These are phyloP conservation scores for Gorsachius goisagi DNA, from an alignment of 2,113 vertebrate genomes.

Conservation along the genomic window DNA sequence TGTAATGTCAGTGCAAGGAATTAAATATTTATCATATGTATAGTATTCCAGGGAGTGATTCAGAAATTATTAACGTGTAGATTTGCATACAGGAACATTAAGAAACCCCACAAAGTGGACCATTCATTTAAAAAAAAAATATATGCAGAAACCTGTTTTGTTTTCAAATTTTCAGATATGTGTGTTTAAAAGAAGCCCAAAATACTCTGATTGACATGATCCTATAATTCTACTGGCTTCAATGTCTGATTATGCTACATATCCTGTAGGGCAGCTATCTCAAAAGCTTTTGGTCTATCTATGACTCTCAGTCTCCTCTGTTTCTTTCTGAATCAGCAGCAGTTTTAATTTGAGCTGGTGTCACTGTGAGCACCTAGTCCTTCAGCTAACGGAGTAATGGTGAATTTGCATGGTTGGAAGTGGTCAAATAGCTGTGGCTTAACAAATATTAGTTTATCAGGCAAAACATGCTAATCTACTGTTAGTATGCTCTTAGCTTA, in stretches of 20 bases:
- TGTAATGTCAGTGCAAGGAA: background rate
- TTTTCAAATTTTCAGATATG: constrained; percentile 1
- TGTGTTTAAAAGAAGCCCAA: background rate
- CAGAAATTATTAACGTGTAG: background rate
- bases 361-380: background rate
- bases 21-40: constrained; percentile 32
- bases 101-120: background rate
- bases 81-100: background rate
- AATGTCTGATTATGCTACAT: background rate
- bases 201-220: background rate
- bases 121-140: background rate
- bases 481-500: background rate
- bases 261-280: background rate
- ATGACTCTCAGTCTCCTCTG: background rate
- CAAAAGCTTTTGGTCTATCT: background rate
- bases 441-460: background rate
- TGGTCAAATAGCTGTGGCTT: background rate
- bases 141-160: constrained; percentile 3
- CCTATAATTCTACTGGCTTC: background rate
- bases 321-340: background rate
- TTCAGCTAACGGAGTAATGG: background rate
- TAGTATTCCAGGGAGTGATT: background rate
- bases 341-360: background rate
- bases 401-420: background rate
- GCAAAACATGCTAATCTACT: background rate